A percentile compares a stretch with the other conserved stretches of the same genome.
These are phyloP conservation scores for Euura saliciscinereae DNA, from an alignment of 1,140 invertebrate species.

Conservation along the genomic window DNA sequence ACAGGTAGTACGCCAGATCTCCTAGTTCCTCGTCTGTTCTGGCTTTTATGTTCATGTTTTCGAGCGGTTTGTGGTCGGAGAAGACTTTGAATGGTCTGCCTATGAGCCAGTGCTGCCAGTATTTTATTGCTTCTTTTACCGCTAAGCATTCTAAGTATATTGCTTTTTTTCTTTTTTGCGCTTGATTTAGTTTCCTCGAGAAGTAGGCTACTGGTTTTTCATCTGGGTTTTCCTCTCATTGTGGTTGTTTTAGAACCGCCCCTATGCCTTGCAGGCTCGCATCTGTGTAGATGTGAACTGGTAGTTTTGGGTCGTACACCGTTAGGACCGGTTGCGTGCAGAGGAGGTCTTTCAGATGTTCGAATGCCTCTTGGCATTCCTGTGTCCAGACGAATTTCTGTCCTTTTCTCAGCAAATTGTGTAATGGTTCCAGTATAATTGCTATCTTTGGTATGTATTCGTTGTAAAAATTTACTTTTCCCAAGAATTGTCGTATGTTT, in stretches of 20 bases:
- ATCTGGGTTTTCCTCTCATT: conserved; percentile 24
- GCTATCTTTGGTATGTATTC: conserved; percentile 10
- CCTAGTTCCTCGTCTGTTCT: conserved; percentile 42
- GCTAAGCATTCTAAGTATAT: conserved; percentile 46
- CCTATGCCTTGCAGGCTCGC: conserved; percentile 2
- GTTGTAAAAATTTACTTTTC: conserved; percentile 8
- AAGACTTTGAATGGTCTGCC: conserved; percentile 45
- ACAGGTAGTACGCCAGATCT: conserved; percentile 45
- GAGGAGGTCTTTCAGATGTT: conserved; percentile 13
- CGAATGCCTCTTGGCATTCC: conserved; percentile 15
- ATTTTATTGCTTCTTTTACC: conserved; percentile 50
- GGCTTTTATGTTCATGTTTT: conserved; percentile 49
- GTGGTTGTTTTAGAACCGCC: background rate
- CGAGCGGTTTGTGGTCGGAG: conserved; percentile 51
- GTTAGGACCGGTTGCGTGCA: conserved; percentile 10
- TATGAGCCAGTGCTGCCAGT: conserved; percentile 51
- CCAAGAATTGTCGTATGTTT: conserved; percentile 24
- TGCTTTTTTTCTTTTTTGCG: conserved; percentile 31
- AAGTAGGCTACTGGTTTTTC: conserved; percentile 12
- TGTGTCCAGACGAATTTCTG: conserved; percentile 15
- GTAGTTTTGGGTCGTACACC: conserved; percentile 8
- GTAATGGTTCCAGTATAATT: conserved; percentile 13
- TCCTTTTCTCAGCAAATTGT: conserved; percentile 17
- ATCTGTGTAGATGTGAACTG: conserved; percentile 20
- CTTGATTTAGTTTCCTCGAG: conserved; percentile 19